Evolutionary conservation across 2,888 invertebrate genomes (phyloP), one percentile per base, ranked within the genome.

Genomic region (Baccha elongata): DNA sequence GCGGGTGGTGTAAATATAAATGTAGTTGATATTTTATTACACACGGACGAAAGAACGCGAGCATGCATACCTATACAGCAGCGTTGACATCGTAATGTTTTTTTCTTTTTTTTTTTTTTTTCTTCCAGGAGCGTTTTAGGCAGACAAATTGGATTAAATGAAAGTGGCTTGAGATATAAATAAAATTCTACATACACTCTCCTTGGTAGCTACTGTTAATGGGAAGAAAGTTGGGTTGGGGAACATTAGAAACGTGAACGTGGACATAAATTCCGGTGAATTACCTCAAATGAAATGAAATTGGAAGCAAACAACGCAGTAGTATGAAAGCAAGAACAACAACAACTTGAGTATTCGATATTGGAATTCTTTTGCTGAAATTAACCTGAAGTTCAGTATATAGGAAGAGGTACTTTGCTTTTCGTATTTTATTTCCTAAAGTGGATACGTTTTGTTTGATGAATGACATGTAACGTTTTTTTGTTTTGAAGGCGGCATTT

Each of bases 1-100:
- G 60, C 55, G 65, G 65, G 71, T 62, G 65, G 71, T 62, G 75
- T 71, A 44, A 60, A 60, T 60, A 60, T 52, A 71, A 65, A 53
- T 75, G 60, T 69, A 60, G 52, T 42, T 40, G 65, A 76, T 81
- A 81, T 81, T 81, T 81, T 60, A 81, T 81, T 76, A 52, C 62
- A 35, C 23, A n/a, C 23, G 19, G 35, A 3, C 67, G 32, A 60
- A 7, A 35, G 26, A n/a, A 17, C 35, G 19, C 35, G 46, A 19
- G 11, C 13, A 19, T 52, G 42, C n/a, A n/a, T n/a, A n/a, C n/a
- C n/a, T n/a, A n/a, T n/a, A 32, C 3, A 26, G 26, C 6, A 4
- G 23, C 11, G 42, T 58, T 40, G 19, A 40, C 10, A 60, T 44
- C 64, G 50, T 71, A 46, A 42, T 69, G 48, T 72, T n/a, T n/a